These are phyloP conservation scores for Ageneiosus marmoratus DNA, from an alignment of 2,113 vertebrate species.

Conservation along the genomic window DNA sequence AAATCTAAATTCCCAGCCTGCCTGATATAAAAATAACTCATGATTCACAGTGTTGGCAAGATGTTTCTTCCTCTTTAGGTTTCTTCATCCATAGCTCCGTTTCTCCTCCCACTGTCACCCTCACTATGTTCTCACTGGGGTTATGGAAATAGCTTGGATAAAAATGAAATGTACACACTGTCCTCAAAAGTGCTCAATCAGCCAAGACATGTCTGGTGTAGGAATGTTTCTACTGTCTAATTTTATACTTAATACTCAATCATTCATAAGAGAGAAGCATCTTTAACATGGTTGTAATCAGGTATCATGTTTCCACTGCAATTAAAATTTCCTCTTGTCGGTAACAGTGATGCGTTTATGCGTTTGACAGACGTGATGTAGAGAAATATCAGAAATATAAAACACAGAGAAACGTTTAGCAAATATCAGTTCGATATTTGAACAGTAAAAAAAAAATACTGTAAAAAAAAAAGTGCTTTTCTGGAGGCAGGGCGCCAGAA, in stretches of 20 bases:
- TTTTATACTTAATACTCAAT: neutral
- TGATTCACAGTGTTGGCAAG: constrained; percentile 4
- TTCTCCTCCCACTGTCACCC: constrained; percentile 5
- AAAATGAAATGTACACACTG: neutral
- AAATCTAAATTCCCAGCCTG: neutral
- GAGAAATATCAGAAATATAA: neutral
- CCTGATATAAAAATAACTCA: constrained; percentile 9
- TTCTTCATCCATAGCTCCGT: neutral
- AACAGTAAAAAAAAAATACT: neutral
- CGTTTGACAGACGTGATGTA: neutral
- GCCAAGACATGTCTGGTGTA: neutral
- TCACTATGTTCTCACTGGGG: neutral
- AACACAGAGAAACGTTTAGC: neutral
- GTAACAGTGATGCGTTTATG: neutral
- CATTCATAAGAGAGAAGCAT: neutral
- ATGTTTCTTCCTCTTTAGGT: constrained; percentile 10
- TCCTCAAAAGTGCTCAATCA: neutral
- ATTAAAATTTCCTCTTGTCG: neutral
- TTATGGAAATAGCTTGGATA: neutral
- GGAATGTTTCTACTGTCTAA: neutral
- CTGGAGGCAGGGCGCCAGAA: no score
- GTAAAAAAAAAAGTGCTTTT: no score
- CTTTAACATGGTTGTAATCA: neutral
- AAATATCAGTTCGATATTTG: neutral
- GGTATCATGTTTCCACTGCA: neutral